Percentiles rank a stretch among this genome's conserved stretches.
Evolutionary conservation across 2,888 invertebrate species (phyloP).

Genomic region (Colletes collaris): DNA sequence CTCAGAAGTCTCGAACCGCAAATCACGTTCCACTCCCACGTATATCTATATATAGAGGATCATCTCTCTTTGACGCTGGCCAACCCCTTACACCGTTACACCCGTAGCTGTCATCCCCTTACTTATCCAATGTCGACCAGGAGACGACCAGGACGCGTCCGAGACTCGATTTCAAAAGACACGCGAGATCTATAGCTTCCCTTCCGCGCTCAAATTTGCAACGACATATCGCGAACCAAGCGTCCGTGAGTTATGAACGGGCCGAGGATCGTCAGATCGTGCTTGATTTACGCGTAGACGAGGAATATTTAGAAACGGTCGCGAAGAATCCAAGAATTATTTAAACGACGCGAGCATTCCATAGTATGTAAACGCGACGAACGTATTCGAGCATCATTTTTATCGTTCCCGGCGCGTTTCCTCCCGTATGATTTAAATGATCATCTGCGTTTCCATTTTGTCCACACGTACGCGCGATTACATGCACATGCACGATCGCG

Average conservation of each 20-base stretch:
- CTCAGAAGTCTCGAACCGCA: constrained; percentile 76
- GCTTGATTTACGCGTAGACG: no score
- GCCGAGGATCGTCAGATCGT: background rate
- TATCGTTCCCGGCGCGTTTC: constrained; percentile 20
- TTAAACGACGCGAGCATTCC: background rate
- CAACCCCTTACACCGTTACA: constrained; percentile 73
- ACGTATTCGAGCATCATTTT: constrained; percentile 10
- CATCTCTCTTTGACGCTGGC: constrained; percentile 79
- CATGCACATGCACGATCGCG: constrained; percentile 9
- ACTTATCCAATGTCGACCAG: constrained; percentile 74
- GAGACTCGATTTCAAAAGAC: constrained; percentile 68
- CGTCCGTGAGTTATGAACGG: background rate
- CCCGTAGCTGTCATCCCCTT: constrained; percentile 76
- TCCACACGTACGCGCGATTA: constrained; percentile 25
- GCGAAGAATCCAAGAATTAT: no score
- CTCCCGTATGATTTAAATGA: constrained; percentile 36
- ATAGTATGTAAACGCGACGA: background rate
- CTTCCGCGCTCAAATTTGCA: constrained; percentile 29
- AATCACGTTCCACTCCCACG: constrained; percentile 78
- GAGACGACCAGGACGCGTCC: constrained; percentile 53
- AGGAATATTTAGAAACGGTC: no score
- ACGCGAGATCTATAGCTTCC: constrained; percentile 61
- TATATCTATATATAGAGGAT: constrained; percentile 73
- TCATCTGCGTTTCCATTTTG: constrained; percentile 27
- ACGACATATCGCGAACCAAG: constrained; percentile 36